Evolutionary conservation across 2,113 vertebrate species (phyloP).

Genomic region (Naja naja): DNA sequence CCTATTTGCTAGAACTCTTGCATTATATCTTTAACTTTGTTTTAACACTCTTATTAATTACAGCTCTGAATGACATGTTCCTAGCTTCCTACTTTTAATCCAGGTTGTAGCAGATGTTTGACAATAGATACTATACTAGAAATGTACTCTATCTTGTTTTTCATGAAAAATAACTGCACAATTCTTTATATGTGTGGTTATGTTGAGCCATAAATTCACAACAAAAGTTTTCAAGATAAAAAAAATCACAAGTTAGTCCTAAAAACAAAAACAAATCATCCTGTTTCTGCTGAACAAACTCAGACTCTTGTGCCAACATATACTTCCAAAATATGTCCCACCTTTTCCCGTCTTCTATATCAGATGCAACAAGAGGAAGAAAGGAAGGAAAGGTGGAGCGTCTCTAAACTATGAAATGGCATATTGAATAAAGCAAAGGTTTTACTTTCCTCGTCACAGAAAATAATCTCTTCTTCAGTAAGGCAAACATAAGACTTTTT

Average conservation of each 20-base stretch:
- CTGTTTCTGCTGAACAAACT: slow-evolving; percentile 35
- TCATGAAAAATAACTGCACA: slow-evolving; percentile 26
- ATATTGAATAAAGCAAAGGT: slow-evolving; percentile 33
- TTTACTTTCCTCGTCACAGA: slow-evolving; percentile 47
- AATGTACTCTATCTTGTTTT: not conserved
- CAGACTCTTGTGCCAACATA: slow-evolving; percentile 32
- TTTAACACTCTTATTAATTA: not conserved
- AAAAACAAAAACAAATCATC: slow-evolving; percentile 26
- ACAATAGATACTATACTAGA: not conserved
- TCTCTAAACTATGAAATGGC: slow-evolving; percentile 34
- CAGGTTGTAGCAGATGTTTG: not conserved
- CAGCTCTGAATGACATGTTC: not conserved
- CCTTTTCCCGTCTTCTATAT: slow-evolving; percentile 21
- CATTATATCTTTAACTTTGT: not conserved
- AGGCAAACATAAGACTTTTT: slow-evolving; percentile 47
- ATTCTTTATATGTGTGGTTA: not conserved
- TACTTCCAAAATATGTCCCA: slow-evolving; percentile 40
- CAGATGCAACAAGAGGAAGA: slow-evolving; percentile 32
- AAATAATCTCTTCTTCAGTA: slow-evolving; percentile 49
- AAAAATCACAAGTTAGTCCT: slow-evolving; percentile 46
- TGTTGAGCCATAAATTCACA: slow-evolving; percentile 18
- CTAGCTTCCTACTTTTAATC: not conserved
- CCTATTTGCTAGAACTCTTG: not conserved
- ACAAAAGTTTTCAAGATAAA: slow-evolving; percentile 36
- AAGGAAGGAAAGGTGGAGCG: slow-evolving; percentile 39